Evolutionary conservation across 1,140 invertebrate species (phyloP).

Genomic region (Zaprionus inermis): DNA sequence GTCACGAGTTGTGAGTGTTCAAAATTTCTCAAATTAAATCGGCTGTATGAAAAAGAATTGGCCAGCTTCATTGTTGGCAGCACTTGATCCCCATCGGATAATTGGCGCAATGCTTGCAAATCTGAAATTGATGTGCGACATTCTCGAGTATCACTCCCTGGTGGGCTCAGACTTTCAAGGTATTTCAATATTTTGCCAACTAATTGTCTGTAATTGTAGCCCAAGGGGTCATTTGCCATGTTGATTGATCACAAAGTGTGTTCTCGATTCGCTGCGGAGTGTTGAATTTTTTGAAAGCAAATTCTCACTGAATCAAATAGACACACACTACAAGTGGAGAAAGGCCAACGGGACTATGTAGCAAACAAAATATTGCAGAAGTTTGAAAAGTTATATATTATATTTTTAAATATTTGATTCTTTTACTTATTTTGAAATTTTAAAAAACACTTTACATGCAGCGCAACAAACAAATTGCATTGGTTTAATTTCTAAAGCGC

Average conservation of each 20-base stretch:
- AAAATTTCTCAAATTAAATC: slow-evolving; percentile 56
- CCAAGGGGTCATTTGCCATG: slow-evolving; percentile 47
- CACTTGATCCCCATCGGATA: slow-evolving; percentile 42
- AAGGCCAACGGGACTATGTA: neutral
- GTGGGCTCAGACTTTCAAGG: slow-evolving; percentile 50
- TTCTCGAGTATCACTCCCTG: slow-evolving; percentile 57
- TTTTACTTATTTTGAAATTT: neutral
- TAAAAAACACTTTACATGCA: neutral
- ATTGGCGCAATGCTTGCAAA: slow-evolving; percentile 53
- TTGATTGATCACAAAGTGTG: slow-evolving; percentile 70
- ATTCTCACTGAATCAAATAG: slow-evolving; percentile 11
- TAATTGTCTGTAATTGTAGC: slow-evolving; percentile 71
- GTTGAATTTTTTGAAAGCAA: slow-evolving; percentile 55
- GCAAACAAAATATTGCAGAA: neutral
- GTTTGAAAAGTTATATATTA: neutral
- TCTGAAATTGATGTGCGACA: slow-evolving; percentile 48
- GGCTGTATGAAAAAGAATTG: slow-evolving; percentile 57
- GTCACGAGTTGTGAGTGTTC: slow-evolving; percentile 44
- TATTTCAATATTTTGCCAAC: slow-evolving; percentile 73
- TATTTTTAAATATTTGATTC: neutral
- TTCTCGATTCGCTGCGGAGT: slow-evolving; percentile 44
- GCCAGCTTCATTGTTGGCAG: slow-evolving; percentile 37
- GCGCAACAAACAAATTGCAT: neutral
- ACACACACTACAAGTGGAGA: slow-evolving; percentile 6
- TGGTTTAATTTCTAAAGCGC: neutral